Evolutionary conservation across 2,113 vertebrate species (phyloP).

Genomic region (Tetrax tetrax): DNA sequence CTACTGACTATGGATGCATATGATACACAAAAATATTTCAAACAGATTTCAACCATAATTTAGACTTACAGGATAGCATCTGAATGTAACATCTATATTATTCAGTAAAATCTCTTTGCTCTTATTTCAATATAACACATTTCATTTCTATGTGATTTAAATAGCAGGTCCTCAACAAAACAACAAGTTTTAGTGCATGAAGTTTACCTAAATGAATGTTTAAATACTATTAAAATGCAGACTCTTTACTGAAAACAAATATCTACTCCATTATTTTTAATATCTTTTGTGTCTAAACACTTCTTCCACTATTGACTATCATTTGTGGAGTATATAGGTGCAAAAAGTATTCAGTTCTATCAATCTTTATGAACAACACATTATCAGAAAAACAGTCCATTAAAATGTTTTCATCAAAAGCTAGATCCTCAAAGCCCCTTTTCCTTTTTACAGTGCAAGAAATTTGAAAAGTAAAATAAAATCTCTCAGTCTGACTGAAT

Average conservation of each 20-base stretch:
- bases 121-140: background rate
- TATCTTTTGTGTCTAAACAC: background rate
- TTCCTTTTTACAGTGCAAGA: background rate
- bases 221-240: background rate
- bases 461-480: background rate
- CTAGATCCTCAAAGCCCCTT: background rate
- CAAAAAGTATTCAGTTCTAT: background rate
- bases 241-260: background rate
- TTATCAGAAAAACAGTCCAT: background rate
- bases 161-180: background rate
- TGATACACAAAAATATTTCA: slow-evolving; percentile 52
- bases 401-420: background rate
- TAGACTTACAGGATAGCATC: background rate
- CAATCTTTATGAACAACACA: background rate
- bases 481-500: background rate
- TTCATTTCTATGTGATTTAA: background rate
- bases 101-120: background rate
- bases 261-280: background rate
- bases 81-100: background rate
- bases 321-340: background rate
- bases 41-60: background rate
- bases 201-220: background rate
- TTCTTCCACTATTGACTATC: background rate
- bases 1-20: slow-evolving; percentile 50
- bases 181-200: background rate